A percentile compares a stretch with the other conserved stretches of the same genome.
Evolutionary conservation across 2,888 invertebrate species (phyloP).

Genomic region (Andrena chrysosceles): DNA sequence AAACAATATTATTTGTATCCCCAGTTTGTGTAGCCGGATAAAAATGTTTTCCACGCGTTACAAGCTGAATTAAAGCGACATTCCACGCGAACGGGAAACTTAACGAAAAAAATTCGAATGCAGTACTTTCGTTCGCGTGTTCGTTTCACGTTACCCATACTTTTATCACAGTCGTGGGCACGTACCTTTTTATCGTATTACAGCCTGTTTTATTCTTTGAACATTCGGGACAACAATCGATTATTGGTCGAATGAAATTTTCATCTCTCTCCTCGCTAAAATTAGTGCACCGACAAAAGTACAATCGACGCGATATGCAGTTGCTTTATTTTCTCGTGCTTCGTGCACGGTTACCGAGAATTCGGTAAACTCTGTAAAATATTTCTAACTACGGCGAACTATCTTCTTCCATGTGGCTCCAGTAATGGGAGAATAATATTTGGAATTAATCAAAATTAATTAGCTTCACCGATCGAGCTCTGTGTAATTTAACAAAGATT

Average conservation of each 20-base stretch:
- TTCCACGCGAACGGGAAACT: conserved; percentile 18
- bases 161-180: neutral
- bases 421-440: neutral
- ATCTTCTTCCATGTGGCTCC: no score
- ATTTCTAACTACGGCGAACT: neutral
- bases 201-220: conserved; percentile 11
- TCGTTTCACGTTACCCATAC: neutral
- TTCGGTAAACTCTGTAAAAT: neutral
- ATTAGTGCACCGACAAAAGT: neutral
- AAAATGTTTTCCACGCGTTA: conserved; percentile 26
- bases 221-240: neutral
- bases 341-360: neutral
- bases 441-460: conserved; percentile 21
- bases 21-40: conserved; percentile 2
- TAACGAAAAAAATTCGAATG: conserved; percentile 19
- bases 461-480: neutral
- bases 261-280: neutral
- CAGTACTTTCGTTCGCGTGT: conserved; percentile 31
- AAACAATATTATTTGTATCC: conserved; percentile 3
- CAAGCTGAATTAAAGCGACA: conserved; percentile 22
- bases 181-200: neutral
- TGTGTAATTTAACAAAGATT: neutral
- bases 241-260: neutral
- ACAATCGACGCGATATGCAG: neutral
- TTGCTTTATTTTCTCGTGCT: neutral